These are phyloP conservation scores for Saimiri boliviensis DNA, from an alignment of 2,113 vertebrate species.

Conservation along the genomic window DNA sequence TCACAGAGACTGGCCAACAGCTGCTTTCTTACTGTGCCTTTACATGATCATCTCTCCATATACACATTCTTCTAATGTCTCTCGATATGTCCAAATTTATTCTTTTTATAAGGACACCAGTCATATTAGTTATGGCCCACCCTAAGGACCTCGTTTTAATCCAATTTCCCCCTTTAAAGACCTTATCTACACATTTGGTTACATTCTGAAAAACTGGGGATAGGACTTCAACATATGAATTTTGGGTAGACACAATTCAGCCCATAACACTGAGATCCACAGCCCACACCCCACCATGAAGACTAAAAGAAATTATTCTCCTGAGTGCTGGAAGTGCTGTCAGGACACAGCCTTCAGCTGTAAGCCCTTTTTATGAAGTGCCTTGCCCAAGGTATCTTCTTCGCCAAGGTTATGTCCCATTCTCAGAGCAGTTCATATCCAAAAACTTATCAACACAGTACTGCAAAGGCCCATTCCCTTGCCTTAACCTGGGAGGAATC, in stretches of 20 bases:
- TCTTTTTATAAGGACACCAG: background rate
- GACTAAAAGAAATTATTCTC: background rate
- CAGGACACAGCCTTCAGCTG: background rate
- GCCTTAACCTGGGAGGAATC: background rate
- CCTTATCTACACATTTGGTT: background rate
- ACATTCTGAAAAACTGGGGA: background rate
- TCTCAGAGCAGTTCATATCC: background rate
- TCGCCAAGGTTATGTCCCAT: background rate
- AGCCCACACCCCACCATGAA: background rate
- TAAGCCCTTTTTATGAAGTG: background rate
- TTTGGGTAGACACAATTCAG: background rate
- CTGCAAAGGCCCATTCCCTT: background rate
- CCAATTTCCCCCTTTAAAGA: background rate
- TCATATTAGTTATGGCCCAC: background rate
- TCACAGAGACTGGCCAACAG: rapidly evolving
- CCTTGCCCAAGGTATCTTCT: background rate
- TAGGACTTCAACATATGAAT: background rate
- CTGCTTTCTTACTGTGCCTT: background rate
- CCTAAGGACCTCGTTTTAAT: background rate
- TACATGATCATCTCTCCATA: background rate
- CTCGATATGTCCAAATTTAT: background rate
- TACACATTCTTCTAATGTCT: background rate
- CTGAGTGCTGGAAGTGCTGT: background rate
- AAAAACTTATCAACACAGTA: background rate
- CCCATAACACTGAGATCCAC: background rate